phyloP scores from a whole-genome alignment of 1,140 invertebrate species.

The Adelges cooleyi region DNA sequence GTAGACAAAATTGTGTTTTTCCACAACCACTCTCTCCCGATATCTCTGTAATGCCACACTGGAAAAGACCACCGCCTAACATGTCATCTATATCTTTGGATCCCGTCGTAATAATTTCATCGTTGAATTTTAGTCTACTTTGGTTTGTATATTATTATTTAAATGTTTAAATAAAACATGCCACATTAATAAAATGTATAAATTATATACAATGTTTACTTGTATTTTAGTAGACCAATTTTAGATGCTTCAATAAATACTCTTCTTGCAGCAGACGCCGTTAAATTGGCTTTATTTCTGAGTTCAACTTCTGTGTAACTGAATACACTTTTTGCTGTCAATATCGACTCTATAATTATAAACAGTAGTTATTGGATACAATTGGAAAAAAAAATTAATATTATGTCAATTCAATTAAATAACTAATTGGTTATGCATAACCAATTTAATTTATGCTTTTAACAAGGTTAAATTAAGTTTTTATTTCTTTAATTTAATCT shows the following conservation, averaged over 20 bases:
- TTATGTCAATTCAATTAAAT: too few relatives aligned
- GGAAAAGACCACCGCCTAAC: slow-evolving; percentile 55
- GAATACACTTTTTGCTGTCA: not conserved
- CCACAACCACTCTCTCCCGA: slow-evolving; percentile 68
- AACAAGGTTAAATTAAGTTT: too few relatives aligned
- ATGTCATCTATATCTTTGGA: slow-evolving; percentile 48
- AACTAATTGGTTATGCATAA: too few relatives aligned
- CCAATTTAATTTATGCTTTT: too few relatives aligned
- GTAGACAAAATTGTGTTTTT: slow-evolving; percentile 75
- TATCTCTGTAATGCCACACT: slow-evolving; percentile 67
- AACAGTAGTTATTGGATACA: too few relatives aligned
- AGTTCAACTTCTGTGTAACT: slow-evolving; percentile 2
- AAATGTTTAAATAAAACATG: too few relatives aligned
- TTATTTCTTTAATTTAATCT: too few relatives aligned
- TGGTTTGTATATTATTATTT: too few relatives aligned
- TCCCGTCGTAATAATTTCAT: slow-evolving; percentile 43
- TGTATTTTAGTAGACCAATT: not conserved
- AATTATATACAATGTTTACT: slow-evolving; percentile 1
- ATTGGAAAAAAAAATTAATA: too few relatives aligned
- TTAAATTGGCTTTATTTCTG: slow-evolving; percentile 16
- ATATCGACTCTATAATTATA: too few relatives aligned
- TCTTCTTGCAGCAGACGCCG: not conserved
- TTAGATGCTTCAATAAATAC: slow-evolving; percentile 12
- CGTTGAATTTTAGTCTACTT: not conserved
- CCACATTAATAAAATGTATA: too few relatives aligned